phyloP scores from a whole-genome alignment of 2,888 invertebrate genomes.

The Leptogaster cylindrica region DNA sequence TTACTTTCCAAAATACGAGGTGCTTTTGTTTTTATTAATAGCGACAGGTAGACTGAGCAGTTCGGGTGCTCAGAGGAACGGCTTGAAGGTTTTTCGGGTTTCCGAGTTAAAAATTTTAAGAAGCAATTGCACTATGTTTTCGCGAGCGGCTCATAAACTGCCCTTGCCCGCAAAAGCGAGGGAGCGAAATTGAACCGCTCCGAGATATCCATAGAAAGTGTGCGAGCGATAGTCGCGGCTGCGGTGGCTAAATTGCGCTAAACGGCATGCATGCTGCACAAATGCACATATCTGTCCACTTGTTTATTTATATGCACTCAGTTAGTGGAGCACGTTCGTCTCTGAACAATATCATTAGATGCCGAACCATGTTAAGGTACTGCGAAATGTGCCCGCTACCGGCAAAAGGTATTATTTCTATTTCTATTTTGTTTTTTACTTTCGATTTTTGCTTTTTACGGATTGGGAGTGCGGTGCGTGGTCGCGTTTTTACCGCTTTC shows the following conservation, averaged over 20 bases:
- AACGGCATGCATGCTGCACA: slow-evolving; percentile 16
- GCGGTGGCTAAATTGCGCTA: not conserved
- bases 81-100: too few species aligned
- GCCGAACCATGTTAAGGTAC: not conserved
- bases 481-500: not conserved
- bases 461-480: not conserved
- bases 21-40: too few species aligned
- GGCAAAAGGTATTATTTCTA: too few species aligned
- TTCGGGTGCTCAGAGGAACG: too few species aligned
- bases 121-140: not conserved
- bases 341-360: slow-evolving; percentile 22
- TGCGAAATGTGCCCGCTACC: slow-evolving; percentile 5
- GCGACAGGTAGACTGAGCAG: too few species aligned
- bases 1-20: slow-evolving; percentile 18
- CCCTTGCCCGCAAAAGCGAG: not conserved
- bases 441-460: slow-evolving; percentile 1
- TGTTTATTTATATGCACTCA: slow-evolving; percentile 25
- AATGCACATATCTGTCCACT: slow-evolving; percentile 3
- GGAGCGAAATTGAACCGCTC: not conserved
- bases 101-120: not conserved
- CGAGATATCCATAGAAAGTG: slow-evolving; percentile 18
- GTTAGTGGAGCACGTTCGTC: slow-evolving; percentile 20
- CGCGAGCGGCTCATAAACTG: not conserved
- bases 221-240: not conserved
- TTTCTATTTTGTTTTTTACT: too few species aligned